Evolutionary conservation across 2,797 vertebrate genomes (phyloP).

Genomic region (Sebastiscus tertius): DNA sequence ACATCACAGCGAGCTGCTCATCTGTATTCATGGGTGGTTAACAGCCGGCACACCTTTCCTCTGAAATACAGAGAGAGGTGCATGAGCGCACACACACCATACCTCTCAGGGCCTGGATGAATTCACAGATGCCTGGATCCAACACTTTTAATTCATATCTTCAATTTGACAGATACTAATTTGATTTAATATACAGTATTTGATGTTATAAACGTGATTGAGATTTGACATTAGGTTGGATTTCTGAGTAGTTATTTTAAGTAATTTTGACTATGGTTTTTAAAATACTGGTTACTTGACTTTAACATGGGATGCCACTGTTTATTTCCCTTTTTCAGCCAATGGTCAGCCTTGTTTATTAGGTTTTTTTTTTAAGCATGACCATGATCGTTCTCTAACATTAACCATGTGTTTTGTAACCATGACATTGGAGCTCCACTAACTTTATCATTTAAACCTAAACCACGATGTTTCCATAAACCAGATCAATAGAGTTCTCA

Average conservation of each 20-base stretch:
- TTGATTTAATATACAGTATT: too few species aligned
- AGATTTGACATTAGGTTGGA: neutral
- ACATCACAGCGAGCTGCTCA: slow-evolving; percentile 69
- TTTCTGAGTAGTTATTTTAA: too few species aligned
- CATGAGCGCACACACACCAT: slow-evolving; percentile 5
- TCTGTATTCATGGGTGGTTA: slow-evolving; percentile 73
- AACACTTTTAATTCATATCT: neutral
- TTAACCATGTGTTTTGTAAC: neutral
- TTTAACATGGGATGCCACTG: neutral
- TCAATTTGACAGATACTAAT: neutral
- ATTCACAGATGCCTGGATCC: slow-evolving; percentile 3
- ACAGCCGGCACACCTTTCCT: slow-evolving; percentile 51
- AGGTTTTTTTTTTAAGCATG: neutral
- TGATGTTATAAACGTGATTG: neutral
- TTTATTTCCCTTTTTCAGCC: too few species aligned
- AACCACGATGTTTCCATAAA: neutral
- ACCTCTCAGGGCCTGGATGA: slow-evolving; percentile 7
- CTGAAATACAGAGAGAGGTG: slow-evolving; percentile 48
- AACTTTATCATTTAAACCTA: neutral
- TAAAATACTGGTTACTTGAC: too few species aligned
- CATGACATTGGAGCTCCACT: neutral
- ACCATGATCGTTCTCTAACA: neutral
- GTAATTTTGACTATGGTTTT: too few species aligned
- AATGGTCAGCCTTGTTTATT: too few species aligned
- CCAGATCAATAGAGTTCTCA: neutral